Base-by-base conservation (phyloP, 2,113 vertebrate species). In the Eleginops maclovinus region DNA sequence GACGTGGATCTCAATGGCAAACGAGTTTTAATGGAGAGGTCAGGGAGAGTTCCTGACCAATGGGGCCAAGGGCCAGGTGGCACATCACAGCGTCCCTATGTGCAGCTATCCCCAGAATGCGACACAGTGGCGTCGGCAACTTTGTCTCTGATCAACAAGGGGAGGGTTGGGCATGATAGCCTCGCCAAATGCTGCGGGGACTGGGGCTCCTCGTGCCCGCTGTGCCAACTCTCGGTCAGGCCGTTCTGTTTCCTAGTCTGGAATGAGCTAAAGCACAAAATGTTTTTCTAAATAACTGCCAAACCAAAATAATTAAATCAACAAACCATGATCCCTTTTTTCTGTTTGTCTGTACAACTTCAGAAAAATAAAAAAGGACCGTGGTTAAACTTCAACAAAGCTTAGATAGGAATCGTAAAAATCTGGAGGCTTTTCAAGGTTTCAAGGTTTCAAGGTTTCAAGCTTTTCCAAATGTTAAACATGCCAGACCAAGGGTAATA, bases 51-150 rank as follows among this genome's bases (percentile, higher is more conserved):
- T 94, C 90, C 78, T 65, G 58, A 89, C 82, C 91, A 88, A 63
- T 70, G 82, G 87, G 82, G 85, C 90, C 77, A 56, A 22, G 91
- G 85, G 91, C 93, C 94, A 94, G 93, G 93, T 94, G 93, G 90
- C 91, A 93, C 88, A 93, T 94, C 93, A 93, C 89, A 94, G 93
- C 63, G 76, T 88, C 92, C 93, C 89, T 85, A 51, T 82, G 83
- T 58, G 82, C 91, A 93, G 93, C 92, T 83, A 95, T 95, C 92
- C 87, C 84, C 89, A 94, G 95, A 95, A 95, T 95, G 95, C 94
- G 94, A 95, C 95, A 92, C 87, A 74, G 87, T 94, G 94, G 94
- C 94, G 94, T 94, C 94, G 89, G 92, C 87, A 81, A 91, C 72
- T 89, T 92, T 85, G 85, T 85, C 92, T 93, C 90, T 93, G 93